Evolutionary conservation across 2,888 invertebrate species (phyloP), one percentile per base, ranked within the genome.

Genomic region (Maniola hyperantus): DNA sequence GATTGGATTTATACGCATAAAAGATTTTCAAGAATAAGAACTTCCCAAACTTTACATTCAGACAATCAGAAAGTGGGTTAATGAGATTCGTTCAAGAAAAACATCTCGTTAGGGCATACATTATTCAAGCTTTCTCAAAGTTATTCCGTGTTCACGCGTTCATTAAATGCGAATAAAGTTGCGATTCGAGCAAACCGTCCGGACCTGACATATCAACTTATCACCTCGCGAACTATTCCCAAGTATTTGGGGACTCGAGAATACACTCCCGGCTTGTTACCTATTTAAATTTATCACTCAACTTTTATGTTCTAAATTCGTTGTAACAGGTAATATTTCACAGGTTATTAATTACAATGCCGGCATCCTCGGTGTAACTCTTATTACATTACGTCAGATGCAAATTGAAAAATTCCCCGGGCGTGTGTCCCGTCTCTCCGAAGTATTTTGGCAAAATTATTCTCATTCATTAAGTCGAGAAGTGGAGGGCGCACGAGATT

Each of bases 211-310:
- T 83, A 81, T 83, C 85, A 85, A 86, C 88, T 88, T 89, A 89
- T 89, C 88, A 88, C 83, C 85, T 82, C 77, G 79, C 79, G 80
- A 87, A 92, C 92, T 92, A 91, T 91, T 88, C 85, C 71, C 83
- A 90, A 91, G 91, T 87, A 91, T 91, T 88, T 78, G 83, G 86
- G 81, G 81, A 81, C 82, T 81, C 78, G 77, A 77, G 72, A 64
- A 53, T 80, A 80, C 76, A 77, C 75, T 83, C 74, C 78, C 78
- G 80, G 77, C 87, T 87, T 88, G 89, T 91, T 91, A n/a, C n/a
- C n/a, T n/a, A 91, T 90, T 89, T 89, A 88, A 91, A 92, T 91
- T 91, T 92, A 92, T 91, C 89, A 90, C 90, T 90, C 89, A 91
- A 92, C 91, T 92, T 92, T 91, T 90, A 90, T 89, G 85, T 86